Percentiles rank a stretch among this genome's conserved stretches.
These are phyloP conservation scores for Drosophila infuscata DNA, from an alignment of 2,888 invertebrate species.

Conservation along the genomic window DNA sequence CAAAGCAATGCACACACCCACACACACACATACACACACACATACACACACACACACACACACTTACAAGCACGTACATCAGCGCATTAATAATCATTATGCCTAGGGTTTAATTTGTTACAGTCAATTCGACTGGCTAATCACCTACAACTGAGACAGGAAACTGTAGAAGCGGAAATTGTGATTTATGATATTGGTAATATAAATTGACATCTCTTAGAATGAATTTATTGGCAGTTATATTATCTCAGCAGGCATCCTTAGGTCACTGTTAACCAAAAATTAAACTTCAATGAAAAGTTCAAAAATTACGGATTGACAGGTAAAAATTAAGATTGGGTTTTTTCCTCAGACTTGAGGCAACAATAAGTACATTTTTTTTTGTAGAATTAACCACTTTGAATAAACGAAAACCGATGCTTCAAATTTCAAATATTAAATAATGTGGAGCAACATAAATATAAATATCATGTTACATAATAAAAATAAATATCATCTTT, in stretches of 20 bases:
- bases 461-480: conserved; percentile 24
- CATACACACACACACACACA: conserved; percentile 22
- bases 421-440: conserved; percentile 1
- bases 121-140: conserved; percentile 38
- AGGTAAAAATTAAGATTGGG: background rate
- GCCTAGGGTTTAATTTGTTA: conserved; percentile 28
- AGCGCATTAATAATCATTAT: conserved; percentile 55
- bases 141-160: conserved; percentile 31
- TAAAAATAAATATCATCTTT: conserved; percentile 31
- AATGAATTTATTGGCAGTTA: background rate
- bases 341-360: background rate
- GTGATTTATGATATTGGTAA: conserved; percentile 4
- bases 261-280: background rate
- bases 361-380: background rate
- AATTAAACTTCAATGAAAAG: background rate
- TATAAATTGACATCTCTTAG: background rate
- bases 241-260: background rate
- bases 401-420: background rate
- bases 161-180: conserved; percentile 11
- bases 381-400: background rate
- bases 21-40: conserved; percentile 35
- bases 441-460: conserved; percentile 23
- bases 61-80: conserved; percentile 11
- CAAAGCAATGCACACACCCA: conserved; percentile 13
- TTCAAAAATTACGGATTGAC: background rate